These are phyloP conservation scores for Homarus gammarus DNA, from an alignment of 2,888 invertebrate species.

Conservation along the genomic window DNA sequence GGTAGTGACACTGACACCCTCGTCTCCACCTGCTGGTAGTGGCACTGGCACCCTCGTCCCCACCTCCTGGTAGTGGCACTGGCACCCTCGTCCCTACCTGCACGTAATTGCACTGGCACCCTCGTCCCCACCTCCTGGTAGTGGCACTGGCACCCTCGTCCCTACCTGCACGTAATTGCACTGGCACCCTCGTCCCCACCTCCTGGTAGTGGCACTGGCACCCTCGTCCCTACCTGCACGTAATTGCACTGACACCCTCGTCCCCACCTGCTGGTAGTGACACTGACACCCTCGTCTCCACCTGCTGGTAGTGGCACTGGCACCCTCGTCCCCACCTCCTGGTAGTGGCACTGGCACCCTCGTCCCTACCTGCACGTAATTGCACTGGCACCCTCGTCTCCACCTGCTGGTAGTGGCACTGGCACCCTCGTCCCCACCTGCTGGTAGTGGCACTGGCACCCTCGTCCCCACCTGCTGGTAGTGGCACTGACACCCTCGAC, in stretches of 20 bases:
- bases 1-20: too few species aligned
- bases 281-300: too few species aligned
- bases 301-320: too few species aligned
- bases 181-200: background rate
- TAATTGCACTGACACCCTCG: too few species aligned
- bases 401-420: background rate
- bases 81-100: background rate
- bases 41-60: too few species aligned
- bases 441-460: background rate
- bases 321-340: too few species aligned
- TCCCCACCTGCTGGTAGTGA: too few species aligned
- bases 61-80: too few species aligned
- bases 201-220: background rate
- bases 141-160: background rate
- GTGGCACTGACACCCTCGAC: background rate
- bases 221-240: too few species aligned
- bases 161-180: background rate
- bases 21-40: too few species aligned
- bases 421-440: background rate
- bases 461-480: background rate
- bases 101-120: background rate
- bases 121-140: background rate
- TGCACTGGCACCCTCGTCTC: background rate
- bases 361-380: background rate
- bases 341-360: background rate